Base-by-base conservation (phyloP, 2,113 vertebrate species). In the Riparia riparia region DNA sequence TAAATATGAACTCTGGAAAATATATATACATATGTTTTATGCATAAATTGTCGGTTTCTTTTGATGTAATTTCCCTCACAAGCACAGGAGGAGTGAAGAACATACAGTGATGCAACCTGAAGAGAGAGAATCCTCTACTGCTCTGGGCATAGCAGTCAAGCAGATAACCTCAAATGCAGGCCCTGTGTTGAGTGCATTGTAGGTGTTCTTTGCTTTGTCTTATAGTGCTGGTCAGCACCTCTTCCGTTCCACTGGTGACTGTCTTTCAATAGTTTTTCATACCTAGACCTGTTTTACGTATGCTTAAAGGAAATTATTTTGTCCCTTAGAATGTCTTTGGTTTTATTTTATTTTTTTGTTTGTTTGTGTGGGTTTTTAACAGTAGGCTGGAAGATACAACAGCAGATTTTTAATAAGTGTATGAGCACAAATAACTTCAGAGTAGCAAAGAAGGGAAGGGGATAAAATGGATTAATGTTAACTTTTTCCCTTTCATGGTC, bases 1-100 rank as follows among this genome's bases (percentile, higher is more conserved):
- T 32, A 44, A 51, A 34, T n/a, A n/a, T 25, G 16, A 81, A 69
- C 17, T 41, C 14, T 29, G 56, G 32, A 54, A 90, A 84, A 58
- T 17, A 2, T 4, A 26, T 65, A 5, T 61, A 18, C 17, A 0
- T 8, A 12, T 1, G 0, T 45, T 88, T 70, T 31, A 14, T 73
- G 17, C 25, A 20, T 58, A 77, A 84, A 78, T 63, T 26, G 2
- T 60, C 16, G 2, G 7, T 34, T n/a, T 72, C 10, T 58, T 50
- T 45, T 37, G 37, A 9, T 31, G 18, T 16, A 39, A 47, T 80
- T 88, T 93, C 9, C 41, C 20, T 66, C 25, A 54, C 45, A 51
- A 84, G 45, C 24, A 41, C 13, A 49, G 45, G 31, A 84, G 14
- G 20, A 41, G 32, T 32, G 63, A 77, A 49, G 64, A 84, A 28